These are phyloP conservation scores for Mastacembelus armatus DNA, from an alignment of 2,797 vertebrate species.

Conservation along the genomic window DNA sequence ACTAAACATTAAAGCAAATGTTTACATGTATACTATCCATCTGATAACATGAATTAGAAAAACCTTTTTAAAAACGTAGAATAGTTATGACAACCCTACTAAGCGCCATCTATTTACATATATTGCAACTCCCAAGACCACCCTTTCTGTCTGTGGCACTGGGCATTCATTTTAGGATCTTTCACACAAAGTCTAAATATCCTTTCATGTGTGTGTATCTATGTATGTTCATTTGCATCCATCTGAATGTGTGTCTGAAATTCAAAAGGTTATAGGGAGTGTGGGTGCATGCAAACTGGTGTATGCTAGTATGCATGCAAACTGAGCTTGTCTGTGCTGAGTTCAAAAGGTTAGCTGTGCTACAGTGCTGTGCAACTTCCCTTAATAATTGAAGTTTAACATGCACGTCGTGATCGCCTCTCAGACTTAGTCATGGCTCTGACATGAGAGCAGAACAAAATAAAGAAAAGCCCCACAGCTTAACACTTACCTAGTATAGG, in stretches of 20 bases:
- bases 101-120: too few relatives aligned
- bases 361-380: constrained; percentile 54
- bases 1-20: neutral
- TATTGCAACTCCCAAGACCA: constrained; percentile 22
- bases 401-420: constrained; percentile 65
- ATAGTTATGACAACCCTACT: neutral
- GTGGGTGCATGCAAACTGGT: constrained; percentile 56
- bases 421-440: constrained; percentile 35
- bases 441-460: constrained; percentile 52
- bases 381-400: constrained; percentile 77
- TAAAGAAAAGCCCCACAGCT: constrained; percentile 21
- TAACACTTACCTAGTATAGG: too few relatives aligned
- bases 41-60: neutral
- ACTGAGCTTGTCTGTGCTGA: constrained; percentile 41
- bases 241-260: constrained; percentile 40
- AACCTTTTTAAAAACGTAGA: neutral
- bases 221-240: constrained; percentile 39
- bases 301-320: constrained; percentile 63
- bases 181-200: too few relatives aligned
- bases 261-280: constrained; percentile 74
- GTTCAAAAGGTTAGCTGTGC: constrained; percentile 73
- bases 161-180: too few relatives aligned
- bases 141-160: constrained; percentile 9
- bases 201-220: constrained; percentile 17
- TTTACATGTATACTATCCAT: neutral